phyloP scores from a whole-genome alignment of 1,140 invertebrate genomes.

The Phymorhynchus buccinoides region DNA sequence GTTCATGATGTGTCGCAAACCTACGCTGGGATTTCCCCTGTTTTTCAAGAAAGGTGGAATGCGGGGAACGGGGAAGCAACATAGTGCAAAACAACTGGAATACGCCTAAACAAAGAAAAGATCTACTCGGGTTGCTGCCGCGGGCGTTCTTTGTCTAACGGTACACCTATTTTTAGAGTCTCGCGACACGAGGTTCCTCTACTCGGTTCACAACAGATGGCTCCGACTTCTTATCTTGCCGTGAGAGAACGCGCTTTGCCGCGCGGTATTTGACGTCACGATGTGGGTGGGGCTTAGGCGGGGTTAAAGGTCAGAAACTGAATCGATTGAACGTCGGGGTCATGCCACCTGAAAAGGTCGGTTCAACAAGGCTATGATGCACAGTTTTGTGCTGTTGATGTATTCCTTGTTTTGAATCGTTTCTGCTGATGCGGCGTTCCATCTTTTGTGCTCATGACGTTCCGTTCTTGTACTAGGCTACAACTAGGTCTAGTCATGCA shows the following conservation, averaged over 20 bases:
- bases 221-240: not conserved
- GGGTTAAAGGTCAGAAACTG: slow-evolving; percentile 4
- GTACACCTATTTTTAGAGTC: slow-evolving; percentile 33
- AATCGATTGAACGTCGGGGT: slow-evolving; percentile 12
- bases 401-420: too few relatives aligned
- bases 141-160: slow-evolving; percentile 35
- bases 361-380: too few relatives aligned
- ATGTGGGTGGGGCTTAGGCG: slow-evolving; percentile 15
- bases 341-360: not conserved
- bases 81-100: not conserved
- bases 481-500: too few relatives aligned
- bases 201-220: slow-evolving; percentile 35
- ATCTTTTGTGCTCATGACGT: too few relatives aligned
- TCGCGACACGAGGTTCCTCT: not conserved
- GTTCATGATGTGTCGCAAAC: too few relatives aligned
- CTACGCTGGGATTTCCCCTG: not conserved
- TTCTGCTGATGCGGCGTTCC: too few relatives aligned
- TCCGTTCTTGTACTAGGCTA: too few relatives aligned
- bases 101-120: not conserved
- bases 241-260: slow-evolving; percentile 13
- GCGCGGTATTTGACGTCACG: slow-evolving; percentile 26
- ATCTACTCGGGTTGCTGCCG: slow-evolving; percentile 22
- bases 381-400: too few relatives aligned
- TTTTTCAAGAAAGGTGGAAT: not conserved
- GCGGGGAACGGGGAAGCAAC: not conserved